Evolutionary conservation across 2,888 invertebrate species (phyloP).

Genomic region (Mycalesis mineus): DNA sequence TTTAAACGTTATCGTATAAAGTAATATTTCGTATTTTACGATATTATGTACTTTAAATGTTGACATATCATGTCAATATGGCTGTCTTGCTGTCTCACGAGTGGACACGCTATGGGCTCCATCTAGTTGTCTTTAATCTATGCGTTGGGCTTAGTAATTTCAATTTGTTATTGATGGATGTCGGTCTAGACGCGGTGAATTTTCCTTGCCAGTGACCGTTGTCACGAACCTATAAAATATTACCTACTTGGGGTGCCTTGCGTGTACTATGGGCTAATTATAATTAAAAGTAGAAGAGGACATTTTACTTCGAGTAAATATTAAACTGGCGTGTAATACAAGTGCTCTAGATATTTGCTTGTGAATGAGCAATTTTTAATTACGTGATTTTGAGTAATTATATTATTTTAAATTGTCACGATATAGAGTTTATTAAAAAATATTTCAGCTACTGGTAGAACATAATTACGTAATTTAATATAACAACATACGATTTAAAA

Average conservation of each 20-base stretch:
- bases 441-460: no score
- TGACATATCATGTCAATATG: no score
- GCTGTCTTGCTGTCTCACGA: no score
- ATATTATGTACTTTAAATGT: no score
- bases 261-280: slow-evolving; percentile 17
- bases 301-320: slow-evolving; percentile 9
- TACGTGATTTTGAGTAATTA: background rate
- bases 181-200: slow-evolving; percentile 58
- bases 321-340: background rate
- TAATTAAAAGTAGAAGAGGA: slow-evolving; percentile 2
- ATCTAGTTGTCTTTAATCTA: no score
- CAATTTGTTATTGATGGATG: slow-evolving; percentile 59
- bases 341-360: background rate
- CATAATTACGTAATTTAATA: no score
- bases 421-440: no score
- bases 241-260: slow-evolving; percentile 19
- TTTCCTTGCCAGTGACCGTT: slow-evolving; percentile 50
- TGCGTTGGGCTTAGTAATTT: no score
- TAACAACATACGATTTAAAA: no score
- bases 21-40: no score
- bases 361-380: slow-evolving; percentile 2
- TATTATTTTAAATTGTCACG: background rate
- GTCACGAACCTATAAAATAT: slow-evolving; percentile 53
- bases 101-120: no score
- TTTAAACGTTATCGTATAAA: no score